Evolutionary conservation across 2,888 invertebrate genomes (phyloP).

Genomic region (Drosophila niveifrons): DNA sequence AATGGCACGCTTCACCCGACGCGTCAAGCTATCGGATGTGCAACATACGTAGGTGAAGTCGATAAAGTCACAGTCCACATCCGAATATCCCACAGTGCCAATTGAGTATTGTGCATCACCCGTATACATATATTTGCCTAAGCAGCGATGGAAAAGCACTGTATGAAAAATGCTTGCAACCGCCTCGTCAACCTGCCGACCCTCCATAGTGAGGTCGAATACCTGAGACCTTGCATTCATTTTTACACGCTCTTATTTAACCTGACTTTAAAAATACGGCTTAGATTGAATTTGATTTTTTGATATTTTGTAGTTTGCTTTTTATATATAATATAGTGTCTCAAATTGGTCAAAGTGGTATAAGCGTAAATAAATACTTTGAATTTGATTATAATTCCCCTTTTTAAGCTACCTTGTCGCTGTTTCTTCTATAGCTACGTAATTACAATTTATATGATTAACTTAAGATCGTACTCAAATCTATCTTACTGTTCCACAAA

Average conservation of each 20-base stretch:
- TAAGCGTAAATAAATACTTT: not conserved
- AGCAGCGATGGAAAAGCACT: slow-evolving; percentile 94
- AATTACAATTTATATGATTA: not conserved
- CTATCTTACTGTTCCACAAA: not conserved
- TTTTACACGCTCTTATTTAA: slow-evolving; percentile 3
- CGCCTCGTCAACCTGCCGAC: slow-evolving; percentile 96
- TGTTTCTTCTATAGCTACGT: not conserved
- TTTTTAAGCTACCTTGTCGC: not conserved
- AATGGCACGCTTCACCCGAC: slow-evolving; percentile 91
- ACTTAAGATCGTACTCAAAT: not conserved
- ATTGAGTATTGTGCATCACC: slow-evolving; percentile 97
- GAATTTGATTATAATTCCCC: not conserved
- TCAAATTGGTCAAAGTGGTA: not conserved
- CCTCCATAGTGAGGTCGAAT: slow-evolving; percentile 94
- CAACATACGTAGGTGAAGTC: slow-evolving; percentile 99
- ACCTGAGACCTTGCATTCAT: slow-evolving; percentile 94
- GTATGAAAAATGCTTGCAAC: slow-evolving; percentile 96
- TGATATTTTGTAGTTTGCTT: not conserved
- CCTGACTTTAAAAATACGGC: not conserved
- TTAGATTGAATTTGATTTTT: not conserved
- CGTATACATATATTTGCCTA: slow-evolving; percentile 97
- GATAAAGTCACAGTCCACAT: slow-evolving; percentile 98
- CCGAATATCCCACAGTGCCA: slow-evolving; percentile 97
- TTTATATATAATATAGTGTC: not conserved
- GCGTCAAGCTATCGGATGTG: slow-evolving; percentile 92